Percentiles rank a stretch among this genome's conserved stretches.
Conservation (phyloP, 2,888 invertebrate genomes). For the Ethmia dodecea region DNA sequence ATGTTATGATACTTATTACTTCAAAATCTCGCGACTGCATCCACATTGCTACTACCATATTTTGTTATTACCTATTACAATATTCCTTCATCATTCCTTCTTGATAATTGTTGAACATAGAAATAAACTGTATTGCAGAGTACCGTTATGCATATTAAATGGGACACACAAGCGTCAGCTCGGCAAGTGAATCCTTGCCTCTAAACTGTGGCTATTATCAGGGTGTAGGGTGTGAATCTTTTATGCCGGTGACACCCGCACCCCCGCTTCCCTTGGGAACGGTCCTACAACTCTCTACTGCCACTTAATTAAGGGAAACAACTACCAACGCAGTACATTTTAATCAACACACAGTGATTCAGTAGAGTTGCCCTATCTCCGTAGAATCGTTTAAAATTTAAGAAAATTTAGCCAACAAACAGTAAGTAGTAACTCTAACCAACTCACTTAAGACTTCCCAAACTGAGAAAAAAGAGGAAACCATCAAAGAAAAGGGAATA, state of each 20-base stretch:
- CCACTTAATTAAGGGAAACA: slow-evolving; percentile 68
- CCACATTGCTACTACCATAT: too few species aligned
- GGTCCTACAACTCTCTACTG: slow-evolving; percentile 54
- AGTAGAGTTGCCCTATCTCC: slow-evolving; percentile 25
- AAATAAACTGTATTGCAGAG: too few species aligned
- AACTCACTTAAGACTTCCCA: slow-evolving; percentile 54
- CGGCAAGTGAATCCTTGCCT: too few species aligned
- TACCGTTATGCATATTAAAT: too few species aligned
- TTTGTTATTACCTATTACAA: too few species aligned
- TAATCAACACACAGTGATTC: slow-evolving; percentile 61
- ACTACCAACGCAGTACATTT: slow-evolving; percentile 55
- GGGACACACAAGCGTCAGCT: too few species aligned
- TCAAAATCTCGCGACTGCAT: too few species aligned
- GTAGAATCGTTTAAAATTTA: slow-evolving; percentile 28
- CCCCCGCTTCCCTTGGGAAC: slow-evolving; percentile 40
- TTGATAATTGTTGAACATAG: too few species aligned
- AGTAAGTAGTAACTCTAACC: slow-evolving; percentile 37
- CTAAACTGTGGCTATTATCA: slow-evolving; percentile 64
- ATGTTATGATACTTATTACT: too few species aligned
- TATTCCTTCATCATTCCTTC: too few species aligned
- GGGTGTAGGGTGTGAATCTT: slow-evolving; percentile 61
- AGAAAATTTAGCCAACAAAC: slow-evolving; percentile 23
- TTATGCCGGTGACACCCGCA: slow-evolving; percentile 53
- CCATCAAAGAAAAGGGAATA: slow-evolving; percentile 46
- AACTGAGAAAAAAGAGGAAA: slow-evolving; percentile 35